Percentiles rank a stretch among this genome's conserved stretches.
These are phyloP conservation scores for Anguilla rostrata DNA, from an alignment of 2,113 vertebrate genomes.

Conservation along the genomic window DNA sequence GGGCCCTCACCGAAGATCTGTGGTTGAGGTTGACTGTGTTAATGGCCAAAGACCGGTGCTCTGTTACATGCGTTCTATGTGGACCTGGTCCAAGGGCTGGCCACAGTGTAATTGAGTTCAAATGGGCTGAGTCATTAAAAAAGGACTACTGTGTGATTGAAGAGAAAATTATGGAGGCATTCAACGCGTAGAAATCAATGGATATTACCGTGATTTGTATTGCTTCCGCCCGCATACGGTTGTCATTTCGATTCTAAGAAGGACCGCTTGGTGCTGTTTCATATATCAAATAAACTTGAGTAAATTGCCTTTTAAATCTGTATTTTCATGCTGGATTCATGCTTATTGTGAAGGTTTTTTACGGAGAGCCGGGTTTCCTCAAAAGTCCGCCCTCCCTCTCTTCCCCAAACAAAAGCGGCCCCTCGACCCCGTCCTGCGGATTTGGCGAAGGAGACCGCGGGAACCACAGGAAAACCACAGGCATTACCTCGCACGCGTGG, in stretches of 20 bases:
- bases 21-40: not conserved
- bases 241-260: not conserved
- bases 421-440: not conserved
- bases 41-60: not conserved
- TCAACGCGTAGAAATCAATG: not conserved
- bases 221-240: not conserved
- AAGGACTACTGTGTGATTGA: not conserved
- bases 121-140: not conserved
- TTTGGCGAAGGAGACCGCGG: not conserved
- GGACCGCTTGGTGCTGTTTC: not conserved
- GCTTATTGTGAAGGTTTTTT: not conserved
- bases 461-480: no score
- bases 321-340: not conserved
- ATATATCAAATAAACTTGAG: not conserved
- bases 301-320: not conserved
- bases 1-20: not conserved
- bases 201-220: not conserved
- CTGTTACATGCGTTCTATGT: not conserved
- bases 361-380: not conserved
- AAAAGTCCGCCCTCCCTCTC: not conserved
- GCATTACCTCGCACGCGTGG: not conserved
- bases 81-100: not conserved
- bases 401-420: not conserved
- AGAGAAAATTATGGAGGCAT: not conserved
- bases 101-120: not conserved